These are phyloP conservation scores for Neotoxoptera formosana DNA, from an alignment of 1,140 invertebrate genomes.

Conservation along the genomic window DNA sequence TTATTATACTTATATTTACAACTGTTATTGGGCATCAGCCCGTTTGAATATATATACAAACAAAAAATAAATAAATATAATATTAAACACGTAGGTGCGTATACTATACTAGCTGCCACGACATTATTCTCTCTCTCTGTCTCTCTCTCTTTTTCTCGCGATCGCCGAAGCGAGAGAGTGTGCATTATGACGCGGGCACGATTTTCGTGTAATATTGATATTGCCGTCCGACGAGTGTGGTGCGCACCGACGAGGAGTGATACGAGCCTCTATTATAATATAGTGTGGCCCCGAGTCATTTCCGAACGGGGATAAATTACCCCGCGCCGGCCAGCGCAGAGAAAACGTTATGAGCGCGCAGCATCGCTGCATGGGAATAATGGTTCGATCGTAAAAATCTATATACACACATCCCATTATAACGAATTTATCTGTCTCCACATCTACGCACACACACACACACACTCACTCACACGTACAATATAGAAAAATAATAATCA, in stretches of 20 bases:
- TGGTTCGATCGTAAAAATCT: conserved; percentile 54
- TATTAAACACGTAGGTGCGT: not conserved
- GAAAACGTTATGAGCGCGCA: not conserved
- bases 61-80: not conserved
- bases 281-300: conserved; percentile 3
- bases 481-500: conserved; percentile 52
- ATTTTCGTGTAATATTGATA: conserved; percentile 53
- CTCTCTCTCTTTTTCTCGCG: not conserved
- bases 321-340: not conserved
- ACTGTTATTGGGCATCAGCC: not conserved
- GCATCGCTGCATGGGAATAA: conserved; percentile 29
- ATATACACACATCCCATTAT: conserved; percentile 46
- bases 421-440: conserved; percentile 51
- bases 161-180: not conserved
- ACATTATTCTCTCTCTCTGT: not conserved
- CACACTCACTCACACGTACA: not conserved
- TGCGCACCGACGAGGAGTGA: not conserved
- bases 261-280: not conserved
- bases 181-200: conserved; percentile 14
- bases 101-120: not conserved
- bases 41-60: not conserved
- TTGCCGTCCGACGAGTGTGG: not conserved
- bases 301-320: not conserved
- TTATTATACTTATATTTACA: not conserved
- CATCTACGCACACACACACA: not conserved